phyloP scores from a whole-genome alignment of 2,888 invertebrate genomes.

The Rhingia rostrata region DNA sequence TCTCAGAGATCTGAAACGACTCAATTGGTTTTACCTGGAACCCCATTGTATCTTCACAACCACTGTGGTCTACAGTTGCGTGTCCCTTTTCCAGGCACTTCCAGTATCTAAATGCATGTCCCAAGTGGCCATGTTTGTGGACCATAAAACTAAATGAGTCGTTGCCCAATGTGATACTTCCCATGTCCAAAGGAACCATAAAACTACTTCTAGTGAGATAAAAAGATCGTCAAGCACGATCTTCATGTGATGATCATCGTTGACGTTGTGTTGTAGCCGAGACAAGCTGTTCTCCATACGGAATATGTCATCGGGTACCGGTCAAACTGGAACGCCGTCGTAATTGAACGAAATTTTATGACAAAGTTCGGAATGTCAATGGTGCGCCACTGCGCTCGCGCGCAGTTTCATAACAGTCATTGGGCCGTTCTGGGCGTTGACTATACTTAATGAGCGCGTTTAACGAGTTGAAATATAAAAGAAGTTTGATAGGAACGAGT shows the following conservation, averaged over 20 bases:
- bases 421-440: conserved; percentile 23
- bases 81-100: conserved; percentile 9
- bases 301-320: conserved; percentile 11
- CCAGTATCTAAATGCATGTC: conserved; percentile 63
- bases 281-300: neutral
- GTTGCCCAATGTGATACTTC: conserved; percentile 61
- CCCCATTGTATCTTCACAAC: neutral
- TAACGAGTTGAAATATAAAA: conserved; percentile 26
- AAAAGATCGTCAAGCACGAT: conserved; percentile 57
- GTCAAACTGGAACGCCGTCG: conserved; percentile 50
- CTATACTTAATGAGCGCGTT: conserved; percentile 45
- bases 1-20: conserved; percentile 23
- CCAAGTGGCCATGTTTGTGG: conserved; percentile 62
- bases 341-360: conserved; percentile 47
- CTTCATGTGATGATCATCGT: conserved; percentile 21
- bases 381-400: neutral
- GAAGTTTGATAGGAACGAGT: neutral
- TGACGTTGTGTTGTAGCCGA: neutral
- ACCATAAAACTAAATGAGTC: conserved; percentile 67
- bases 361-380: conserved; percentile 47
- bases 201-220: conserved; percentile 72
- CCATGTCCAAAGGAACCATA: conserved; percentile 56
- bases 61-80: neutral
- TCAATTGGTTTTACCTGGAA: conserved; percentile 9
- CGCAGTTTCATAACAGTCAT: neutral